These are phyloP conservation scores for Drosophila mayri DNA, from an alignment of 1,140 invertebrate species.

Conservation along the genomic window DNA sequence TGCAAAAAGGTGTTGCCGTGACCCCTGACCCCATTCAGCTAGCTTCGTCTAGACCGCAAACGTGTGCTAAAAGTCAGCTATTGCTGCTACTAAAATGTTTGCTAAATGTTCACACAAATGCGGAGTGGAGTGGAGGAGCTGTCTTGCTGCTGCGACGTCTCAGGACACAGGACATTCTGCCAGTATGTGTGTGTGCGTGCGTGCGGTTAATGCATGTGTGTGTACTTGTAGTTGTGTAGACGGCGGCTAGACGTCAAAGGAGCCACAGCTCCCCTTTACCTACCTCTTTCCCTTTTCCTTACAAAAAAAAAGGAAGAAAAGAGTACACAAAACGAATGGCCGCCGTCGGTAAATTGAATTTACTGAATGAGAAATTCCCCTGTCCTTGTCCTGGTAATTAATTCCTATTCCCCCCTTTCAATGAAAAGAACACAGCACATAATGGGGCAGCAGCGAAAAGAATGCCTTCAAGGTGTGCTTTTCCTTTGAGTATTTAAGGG, in stretches of 20 bases:
- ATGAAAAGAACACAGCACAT: constrained; percentile 15
- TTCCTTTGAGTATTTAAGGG: constrained; percentile 4
- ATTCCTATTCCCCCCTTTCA: constrained; percentile 28
- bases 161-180: constrained; percentile 17
- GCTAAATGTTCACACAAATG: constrained; percentile 73
- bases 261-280: constrained; percentile 10
- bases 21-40: constrained; percentile 43
- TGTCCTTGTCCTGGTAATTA: constrained; percentile 32
- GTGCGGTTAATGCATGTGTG: constrained; percentile 10
- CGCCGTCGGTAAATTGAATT: constrained; percentile 52
- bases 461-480: constrained; percentile 4
- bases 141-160: constrained; percentile 31
- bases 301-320: constrained; percentile 16
- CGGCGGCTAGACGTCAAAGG: constrained; percentile 59
- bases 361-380: constrained; percentile 44
- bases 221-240: constrained; percentile 57
- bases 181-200: constrained; percentile 1
- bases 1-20: constrained; percentile 21
- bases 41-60: constrained; percentile 39
- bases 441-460: constrained; percentile 3
- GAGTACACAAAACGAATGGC: constrained; percentile 17
- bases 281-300: neutral
- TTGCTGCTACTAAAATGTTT: constrained; percentile 23
- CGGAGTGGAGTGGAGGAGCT: constrained; percentile 35
- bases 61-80: constrained; percentile 35